Conservation (phyloP, 2,797 vertebrate genomes). For the Tachyglossus aculeatus region DNA sequence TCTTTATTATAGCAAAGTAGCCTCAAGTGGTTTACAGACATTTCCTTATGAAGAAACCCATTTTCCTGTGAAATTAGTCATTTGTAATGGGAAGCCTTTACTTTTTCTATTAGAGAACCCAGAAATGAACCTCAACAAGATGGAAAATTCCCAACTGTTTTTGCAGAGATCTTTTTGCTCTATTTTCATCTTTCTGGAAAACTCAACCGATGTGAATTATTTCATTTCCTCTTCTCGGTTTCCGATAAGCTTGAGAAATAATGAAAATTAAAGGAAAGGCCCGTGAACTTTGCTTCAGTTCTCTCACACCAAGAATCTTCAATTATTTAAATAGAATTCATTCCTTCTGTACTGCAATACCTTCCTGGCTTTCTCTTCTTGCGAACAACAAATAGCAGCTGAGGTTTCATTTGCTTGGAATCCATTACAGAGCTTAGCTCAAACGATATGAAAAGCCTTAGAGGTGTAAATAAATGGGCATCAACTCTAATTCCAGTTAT, state of each 20-base stretch:
- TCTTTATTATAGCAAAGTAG: constrained; percentile 11
- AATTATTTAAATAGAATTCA: constrained; percentile 46
- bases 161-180: neutral
- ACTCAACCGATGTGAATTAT: constrained; percentile 3
- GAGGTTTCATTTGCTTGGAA: constrained; percentile 56
- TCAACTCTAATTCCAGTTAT: constrained; percentile 30
- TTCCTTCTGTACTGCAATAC: constrained; percentile 19
- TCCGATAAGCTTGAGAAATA: constrained; percentile 30
- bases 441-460: constrained; percentile 52
- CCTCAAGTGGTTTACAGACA: neutral
- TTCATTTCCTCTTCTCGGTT: constrained; percentile 30
- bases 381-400: constrained; percentile 31
- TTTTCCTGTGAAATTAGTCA: constrained; percentile 28
- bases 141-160: constrained; percentile 27
- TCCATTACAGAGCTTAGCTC: constrained; percentile 45
- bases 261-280: constrained; percentile 40
- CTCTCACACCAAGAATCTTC: neutral
- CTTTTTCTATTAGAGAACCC: constrained; percentile 12
- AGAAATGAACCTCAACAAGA: constrained; percentile 38
- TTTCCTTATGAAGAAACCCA: constrained; percentile 9
- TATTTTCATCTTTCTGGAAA: constrained; percentile 14
- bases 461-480: constrained; percentile 24
- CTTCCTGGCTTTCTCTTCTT: constrained; percentile 16
- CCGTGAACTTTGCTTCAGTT: constrained; percentile 34
- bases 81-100: constrained; percentile 21